Percentiles rank a stretch among this genome's conserved stretches.
These are phyloP conservation scores for Philotrypesis tridentata DNA, from an alignment of 1,140 invertebrate species.

Conservation along the genomic window DNA sequence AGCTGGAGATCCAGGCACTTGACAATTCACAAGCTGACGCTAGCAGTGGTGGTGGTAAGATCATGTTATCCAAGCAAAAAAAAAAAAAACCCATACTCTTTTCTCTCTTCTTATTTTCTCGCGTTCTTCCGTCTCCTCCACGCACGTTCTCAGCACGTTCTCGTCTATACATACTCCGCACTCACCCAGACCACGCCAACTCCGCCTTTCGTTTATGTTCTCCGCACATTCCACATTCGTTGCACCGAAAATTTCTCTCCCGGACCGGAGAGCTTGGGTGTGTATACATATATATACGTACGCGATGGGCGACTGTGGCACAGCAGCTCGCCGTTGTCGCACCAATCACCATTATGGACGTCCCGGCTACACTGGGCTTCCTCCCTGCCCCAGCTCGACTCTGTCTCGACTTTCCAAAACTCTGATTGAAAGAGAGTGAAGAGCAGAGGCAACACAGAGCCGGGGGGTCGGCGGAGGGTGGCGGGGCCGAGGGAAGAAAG, in stretches of 20 bases:
- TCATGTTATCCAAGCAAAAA: conserved; percentile 59
- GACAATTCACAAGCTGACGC: conserved; percentile 67
- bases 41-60: conserved; percentile 72
- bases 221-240: no score
- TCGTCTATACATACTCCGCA: not conserved
- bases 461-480: no score
- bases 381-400: no score
- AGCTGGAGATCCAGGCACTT: conserved; percentile 72
- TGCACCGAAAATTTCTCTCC: no score
- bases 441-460: not conserved
- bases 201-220: no score
- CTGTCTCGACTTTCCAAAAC: conserved; percentile 21
- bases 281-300: no score
- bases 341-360: conserved; percentile 52
- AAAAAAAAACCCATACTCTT: conserved; percentile 38
- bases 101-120: conserved; percentile 47
- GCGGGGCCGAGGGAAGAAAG: not conserved
- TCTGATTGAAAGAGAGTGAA: conserved; percentile 19
- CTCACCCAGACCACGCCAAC: no score
- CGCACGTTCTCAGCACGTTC: not conserved
- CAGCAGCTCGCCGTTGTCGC: conserved; percentile 42
- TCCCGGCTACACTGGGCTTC: no score
- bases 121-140: conserved; percentile 26
- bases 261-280: no score
- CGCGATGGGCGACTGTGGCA: no score